Base-by-base conservation (phyloP, 2,113 vertebrate species). In the Copsychus sechellarum region DNA sequence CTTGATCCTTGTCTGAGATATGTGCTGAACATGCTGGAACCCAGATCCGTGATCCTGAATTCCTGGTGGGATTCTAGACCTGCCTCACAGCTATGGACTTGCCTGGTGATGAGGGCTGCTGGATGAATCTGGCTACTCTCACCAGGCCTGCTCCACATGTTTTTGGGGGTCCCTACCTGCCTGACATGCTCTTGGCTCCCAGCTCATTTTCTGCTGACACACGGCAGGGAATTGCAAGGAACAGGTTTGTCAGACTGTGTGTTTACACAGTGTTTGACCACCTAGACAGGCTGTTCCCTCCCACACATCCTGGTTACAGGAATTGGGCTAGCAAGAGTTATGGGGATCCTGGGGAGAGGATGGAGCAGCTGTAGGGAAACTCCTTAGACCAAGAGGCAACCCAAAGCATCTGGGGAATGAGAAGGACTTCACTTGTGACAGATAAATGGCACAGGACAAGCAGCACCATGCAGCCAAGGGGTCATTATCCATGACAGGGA, bases 401-500 rank as follows among this genome's bases (percentile, higher is more conserved):
- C 40, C 48, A 56, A 34, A 78, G 19, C 66, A 64, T 16, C 57
- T 53, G 47, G 24, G 28, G 38, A 89, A 79, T 4, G 15, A 67
- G 66, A 51, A 51, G 3, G 4, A 43, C 42, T 48, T 72, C 57
- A 43, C 62, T 51, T 3, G 6, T 1, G 6, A 83, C 36, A 80
- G 51, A 48, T 11, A 67, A 91, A 62, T 17, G 70, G 40, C 16
- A 23, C 36, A 36, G 62, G 45, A 69, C 18, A 25, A 72, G 50
- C 4, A 76, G 85, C 23, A 53, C 43, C 24, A 3, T 3, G 22
- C 66, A 84, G 90, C 57, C 61, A 38, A 61, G 56, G 23, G 31
- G 19, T 12, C 7, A 1, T 31, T 60, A 54, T 22, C 56, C 33
- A 58, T 0, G 1, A 40, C 5, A 7, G 40, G 2, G 4, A 81